phyloP scores from a whole-genome alignment of 2,888 invertebrate species.

The Cheilosia vernalis region DNA sequence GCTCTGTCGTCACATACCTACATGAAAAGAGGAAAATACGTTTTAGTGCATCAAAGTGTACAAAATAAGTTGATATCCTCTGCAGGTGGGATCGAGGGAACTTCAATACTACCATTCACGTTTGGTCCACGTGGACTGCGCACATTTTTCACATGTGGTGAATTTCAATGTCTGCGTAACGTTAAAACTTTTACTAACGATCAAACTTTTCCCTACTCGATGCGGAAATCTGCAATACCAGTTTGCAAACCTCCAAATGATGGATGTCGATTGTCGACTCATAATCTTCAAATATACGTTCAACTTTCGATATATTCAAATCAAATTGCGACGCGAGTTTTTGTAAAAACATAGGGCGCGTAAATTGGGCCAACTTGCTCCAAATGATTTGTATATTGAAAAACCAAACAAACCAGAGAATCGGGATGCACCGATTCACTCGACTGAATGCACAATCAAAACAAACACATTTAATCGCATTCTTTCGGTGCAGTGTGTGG shows the following conservation, averaged over 20 bases:
- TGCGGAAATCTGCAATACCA: conserved; percentile 38
- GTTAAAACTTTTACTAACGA: conserved; percentile 44
- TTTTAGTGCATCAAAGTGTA: too few relatives aligned
- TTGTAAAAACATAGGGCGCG: not conserved
- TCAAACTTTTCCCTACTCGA: conserved; percentile 14
- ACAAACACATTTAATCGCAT: conserved; percentile 37
- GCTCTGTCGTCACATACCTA: conserved; percentile 12
- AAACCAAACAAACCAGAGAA: not conserved
- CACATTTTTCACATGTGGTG: conserved; percentile 21
- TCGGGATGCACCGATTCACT: conserved; percentile 2
- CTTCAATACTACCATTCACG: not conserved
- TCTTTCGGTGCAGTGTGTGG: conserved; percentile 3
- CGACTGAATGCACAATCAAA: conserved; percentile 28
- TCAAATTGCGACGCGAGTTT: too few relatives aligned
- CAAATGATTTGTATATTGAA: not conserved
- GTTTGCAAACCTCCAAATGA: conserved; percentile 40
- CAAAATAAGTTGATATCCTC: too few relatives aligned
- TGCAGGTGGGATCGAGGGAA: too few relatives aligned
- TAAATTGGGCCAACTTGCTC: not conserved
- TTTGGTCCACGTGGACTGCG: not conserved
- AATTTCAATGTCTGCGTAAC: conserved; percentile 9
- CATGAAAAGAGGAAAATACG: too few relatives aligned
- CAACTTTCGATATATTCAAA: conserved; percentile 1
- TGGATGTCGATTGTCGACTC: conserved; percentile 42
- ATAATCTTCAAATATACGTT: conserved; percentile 27